These are phyloP conservation scores for Creontiades dilutus DNA, from an alignment of 2,888 invertebrate genomes.

Conservation along the genomic window DNA sequence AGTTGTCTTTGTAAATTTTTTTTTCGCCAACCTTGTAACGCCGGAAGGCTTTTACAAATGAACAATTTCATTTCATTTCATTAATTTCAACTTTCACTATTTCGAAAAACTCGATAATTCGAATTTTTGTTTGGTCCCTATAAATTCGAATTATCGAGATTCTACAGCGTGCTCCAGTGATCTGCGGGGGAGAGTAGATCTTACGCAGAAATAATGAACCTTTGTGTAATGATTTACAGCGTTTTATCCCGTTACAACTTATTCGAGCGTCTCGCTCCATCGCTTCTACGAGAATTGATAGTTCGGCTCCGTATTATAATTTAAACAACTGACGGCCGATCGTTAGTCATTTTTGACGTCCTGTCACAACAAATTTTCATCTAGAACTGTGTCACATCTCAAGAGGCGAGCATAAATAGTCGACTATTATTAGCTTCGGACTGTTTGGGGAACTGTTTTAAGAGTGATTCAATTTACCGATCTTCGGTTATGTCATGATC, in stretches of 20 bases:
- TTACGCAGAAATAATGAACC: no score
- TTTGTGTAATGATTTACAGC: no score
- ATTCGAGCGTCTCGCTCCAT: neutral
- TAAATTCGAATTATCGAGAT: no score
- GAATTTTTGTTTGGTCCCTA: no score
- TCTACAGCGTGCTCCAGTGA: no score
- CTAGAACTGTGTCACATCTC: constrained; percentile 36
- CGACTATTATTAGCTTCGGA: neutral
- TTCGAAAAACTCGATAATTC: no score
- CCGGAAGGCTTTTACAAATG: no score
- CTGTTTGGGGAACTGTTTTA: neutral
- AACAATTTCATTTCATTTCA: no score
- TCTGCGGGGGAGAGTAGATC: no score
- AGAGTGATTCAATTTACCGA: neutral
- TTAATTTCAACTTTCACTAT: no score
- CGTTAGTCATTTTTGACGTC: constrained; percentile 6
- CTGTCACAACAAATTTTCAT: constrained; percentile 57
- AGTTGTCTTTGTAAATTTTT: no score
- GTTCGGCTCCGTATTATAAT: neutral
- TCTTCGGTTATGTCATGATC: neutral
- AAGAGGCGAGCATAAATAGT: neutral
- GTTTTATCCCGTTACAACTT: neutral
- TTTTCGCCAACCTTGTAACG: no score
- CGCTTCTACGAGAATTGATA: neutral
- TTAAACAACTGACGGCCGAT: neutral